Base-by-base conservation (phyloP, 2,797 vertebrate genomes). In the Hemibagrus guttatus region DNA sequence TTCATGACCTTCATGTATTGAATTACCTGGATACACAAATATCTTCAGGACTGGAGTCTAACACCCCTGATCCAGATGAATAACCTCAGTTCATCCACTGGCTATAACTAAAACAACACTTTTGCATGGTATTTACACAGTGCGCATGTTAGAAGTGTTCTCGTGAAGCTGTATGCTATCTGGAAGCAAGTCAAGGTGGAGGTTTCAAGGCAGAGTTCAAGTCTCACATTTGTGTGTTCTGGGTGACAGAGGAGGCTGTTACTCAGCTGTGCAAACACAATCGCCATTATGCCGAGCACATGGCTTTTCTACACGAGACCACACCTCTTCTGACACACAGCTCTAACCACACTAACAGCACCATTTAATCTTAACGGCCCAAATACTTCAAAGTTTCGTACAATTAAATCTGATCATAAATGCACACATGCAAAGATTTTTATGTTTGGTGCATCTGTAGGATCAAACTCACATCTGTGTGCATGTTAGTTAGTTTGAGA, bases 221-320 rank as follows among this genome's bases (percentile, higher is more conserved):
- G 69, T 39, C 76, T 85, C 28, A 76, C 31, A 35, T 26, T 14
- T 46, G 81, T 59, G 75, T 72, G 52, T 54, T 54, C 61, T 72
- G 76, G 74, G n/a, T 82, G 63, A 85, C 56, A 23, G 71, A 86
- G 84, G 52, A 87, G 80, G 59, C 42, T 84, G 86, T 91, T 92
- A 89, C 84, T 90, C 91, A 93, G 93, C 93, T 94, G 91, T 86
- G 83, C 71, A 87, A 75, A 85, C 61, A 85, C 69, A 78, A 83
- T 82, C 61, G 80, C 85, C 86, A 87, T 84, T 7, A 3, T 19
- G 0, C 63, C 17, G 23, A 85, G 78, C 86, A 79, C 86, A 85
- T 90, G 90, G 64, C 31, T 74, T 64, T 28, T 71, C 84, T 85
- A 81, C 71, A 91, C 58, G 56, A 81, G 39, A 84, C 84, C 87